A percentile compares a stretch with the other conserved stretches of the same genome.
Conservation (phyloP, 2,113 vertebrate genomes). For the Anolis sagrei region DNA sequence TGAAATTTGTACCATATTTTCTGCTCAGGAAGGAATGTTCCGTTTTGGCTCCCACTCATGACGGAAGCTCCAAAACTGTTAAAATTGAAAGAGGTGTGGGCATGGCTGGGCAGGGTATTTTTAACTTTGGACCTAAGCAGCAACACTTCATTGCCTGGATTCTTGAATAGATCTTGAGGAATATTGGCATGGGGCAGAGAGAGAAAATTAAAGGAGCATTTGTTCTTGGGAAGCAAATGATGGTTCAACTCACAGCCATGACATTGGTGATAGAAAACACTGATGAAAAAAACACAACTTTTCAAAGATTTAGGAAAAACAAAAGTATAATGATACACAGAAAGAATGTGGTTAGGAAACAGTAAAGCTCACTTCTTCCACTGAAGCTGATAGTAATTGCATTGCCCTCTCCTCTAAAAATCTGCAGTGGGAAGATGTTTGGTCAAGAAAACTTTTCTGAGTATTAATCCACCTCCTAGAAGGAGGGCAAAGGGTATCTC, state of each 20-base stretch:
- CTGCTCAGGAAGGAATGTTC: neutral
- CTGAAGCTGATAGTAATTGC: no score
- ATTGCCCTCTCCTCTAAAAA: no score
- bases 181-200: neutral
- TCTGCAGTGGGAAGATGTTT: no score
- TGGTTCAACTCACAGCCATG: neutral
- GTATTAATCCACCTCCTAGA: no score
- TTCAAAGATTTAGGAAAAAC: no score
- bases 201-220: neutral
- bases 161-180: conserved; percentile 20
- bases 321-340: no score
- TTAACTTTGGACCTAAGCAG: conserved; percentile 1
- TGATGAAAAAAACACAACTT: no score
- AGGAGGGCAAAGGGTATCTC: no score
- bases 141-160: conserved; percentile 8
- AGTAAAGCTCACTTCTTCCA: no score
- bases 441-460: no score
- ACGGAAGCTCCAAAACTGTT: conserved; percentile 19
- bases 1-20: neutral
- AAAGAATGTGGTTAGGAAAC: no score
- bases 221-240: neutral
- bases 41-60: neutral
- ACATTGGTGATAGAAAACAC: neutral
- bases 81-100: neutral
- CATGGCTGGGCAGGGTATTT: conserved; percentile 5